A percentile compares a stretch with the other conserved stretches of the same genome.
Conservation (phyloP, 2,797 vertebrate species). For the Emydoidea blandingii region DNA sequence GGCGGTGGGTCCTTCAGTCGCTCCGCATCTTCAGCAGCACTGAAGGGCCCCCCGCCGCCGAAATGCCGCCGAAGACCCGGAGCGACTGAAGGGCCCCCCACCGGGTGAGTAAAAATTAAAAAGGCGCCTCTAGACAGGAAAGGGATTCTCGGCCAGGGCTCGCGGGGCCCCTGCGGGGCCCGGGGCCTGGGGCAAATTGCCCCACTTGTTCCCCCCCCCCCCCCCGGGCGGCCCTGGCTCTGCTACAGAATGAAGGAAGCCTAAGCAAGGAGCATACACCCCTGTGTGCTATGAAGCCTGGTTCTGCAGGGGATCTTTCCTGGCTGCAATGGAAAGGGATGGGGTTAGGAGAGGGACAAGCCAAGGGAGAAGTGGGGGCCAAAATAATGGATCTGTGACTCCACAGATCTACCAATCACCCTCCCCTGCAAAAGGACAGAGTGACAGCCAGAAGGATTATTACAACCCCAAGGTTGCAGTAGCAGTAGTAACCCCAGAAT, state of each 20-base stretch:
- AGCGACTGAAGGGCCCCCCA: no score
- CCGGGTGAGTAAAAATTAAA: no score
- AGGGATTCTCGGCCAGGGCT: no score
- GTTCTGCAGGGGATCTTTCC: neutral
- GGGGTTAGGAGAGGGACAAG: neutral
- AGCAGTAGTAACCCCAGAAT: neutral
- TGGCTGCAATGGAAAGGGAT: neutral
- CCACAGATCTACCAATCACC: neutral
- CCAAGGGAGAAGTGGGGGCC: neutral
- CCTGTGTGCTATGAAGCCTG: neutral
- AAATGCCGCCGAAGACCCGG: no score
- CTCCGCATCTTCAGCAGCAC: no score
- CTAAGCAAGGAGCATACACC: neutral
- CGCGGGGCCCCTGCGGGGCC: no score
- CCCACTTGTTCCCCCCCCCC: no score
- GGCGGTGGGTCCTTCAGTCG: no score
- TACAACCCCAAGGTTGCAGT: neutral
- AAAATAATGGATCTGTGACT: neutral
- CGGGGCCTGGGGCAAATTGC: no score
- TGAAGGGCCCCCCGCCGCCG: no score
- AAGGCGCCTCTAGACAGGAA: no score
- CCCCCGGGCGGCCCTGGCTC: neutral
- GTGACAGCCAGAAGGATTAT: neutral
- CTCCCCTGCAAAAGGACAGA: neutral
- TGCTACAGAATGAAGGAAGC: neutral